Base-by-base conservation (phyloP, 2,113 vertebrate genomes). In the Urocitellus parryii region DNA sequence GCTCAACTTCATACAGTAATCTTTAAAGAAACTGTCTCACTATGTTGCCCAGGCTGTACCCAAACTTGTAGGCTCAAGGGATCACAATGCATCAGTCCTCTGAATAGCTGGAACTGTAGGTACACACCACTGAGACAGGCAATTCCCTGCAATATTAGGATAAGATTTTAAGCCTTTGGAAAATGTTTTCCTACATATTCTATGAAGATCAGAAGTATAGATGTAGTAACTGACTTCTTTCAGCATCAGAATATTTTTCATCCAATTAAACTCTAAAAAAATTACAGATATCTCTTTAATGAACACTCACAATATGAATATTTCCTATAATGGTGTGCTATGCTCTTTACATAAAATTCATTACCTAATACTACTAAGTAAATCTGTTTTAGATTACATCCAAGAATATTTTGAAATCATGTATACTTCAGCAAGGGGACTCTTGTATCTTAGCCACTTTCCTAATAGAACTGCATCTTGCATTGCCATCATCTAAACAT, bases 271-370 rank as follows among this genome's bases (percentile, higher is more conserved):
- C 37, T 82, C 56, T 63, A 82, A 82, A 58, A 56, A 81, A 56
- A 81, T 25, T 25, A 37, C 11, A 3, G 9, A 4, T 85, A 18
- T 70, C 32, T 70, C 32, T 8, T 79, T 73, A 63, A 34, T 73
- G 37, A 97, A 90, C 45, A 65, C 70, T 94, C 45, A 84, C 10
- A 74, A 56, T 87, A 24, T 73, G 61, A 88, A 88, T 88, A 76
- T 61, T 34, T 76, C 51, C 61, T 39, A 65, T 8, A 86, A 45
- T n/a, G n/a, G 81, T 67, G 22, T 72, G 14, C 32, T 81, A 61
- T 65, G 2, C 16, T 53, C 73, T 88, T 51, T 18, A 84, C 32
- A 72, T 5, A 53, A 68, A 83, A 88, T 79, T 91, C 17, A 76
- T n/a, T 68, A 91, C 48, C 25, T 34, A 88, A 93, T n/a, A 20